A percentile compares a stretch with the other conserved stretches of the same genome.
These are phyloP conservation scores for Trileptium ribeirensis DNA, from an alignment of 2,888 invertebrate species.

Conservation along the genomic window DNA sequence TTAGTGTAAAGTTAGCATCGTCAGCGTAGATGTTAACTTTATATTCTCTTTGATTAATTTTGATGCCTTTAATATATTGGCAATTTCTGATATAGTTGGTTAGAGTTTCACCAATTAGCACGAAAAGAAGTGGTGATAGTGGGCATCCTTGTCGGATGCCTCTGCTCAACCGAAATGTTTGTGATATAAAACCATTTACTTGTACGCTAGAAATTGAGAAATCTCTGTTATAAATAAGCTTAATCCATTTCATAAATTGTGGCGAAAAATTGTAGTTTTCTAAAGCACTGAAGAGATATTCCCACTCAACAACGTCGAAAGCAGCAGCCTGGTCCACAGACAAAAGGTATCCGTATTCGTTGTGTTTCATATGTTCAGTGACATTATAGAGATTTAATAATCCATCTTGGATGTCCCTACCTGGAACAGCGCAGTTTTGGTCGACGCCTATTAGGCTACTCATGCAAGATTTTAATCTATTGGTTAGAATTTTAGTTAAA, in stretches of 20 bases:
- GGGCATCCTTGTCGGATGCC: slow-evolving; percentile 19
- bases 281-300: neutral
- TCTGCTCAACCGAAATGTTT: neutral
- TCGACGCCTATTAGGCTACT: neutral
- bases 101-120: neutral
- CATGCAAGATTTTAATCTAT: neutral
- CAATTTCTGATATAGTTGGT: neutral
- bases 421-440: slow-evolving; percentile 17
- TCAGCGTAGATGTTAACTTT: slow-evolving; percentile 10
- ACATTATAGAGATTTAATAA: neutral
- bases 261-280: neutral
- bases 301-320: slow-evolving; percentile 12
- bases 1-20: slow-evolving; percentile 7
- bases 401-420: slow-evolving; percentile 16
- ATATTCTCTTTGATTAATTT: neutral
- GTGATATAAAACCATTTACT: slow-evolving; percentile 8
- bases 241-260: slow-evolving; percentile 4
- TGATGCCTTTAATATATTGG: neutral
- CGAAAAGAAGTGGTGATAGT: slow-evolving; percentile 13
- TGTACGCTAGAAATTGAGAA: neutral
- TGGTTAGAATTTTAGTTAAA: slow-evolving; percentile 7
- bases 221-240: neutral
- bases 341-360: neutral
- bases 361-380: neutral
- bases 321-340: slow-evolving; percentile 15